phyloP scores from a whole-genome alignment of 1,140 invertebrate genomes.

The Acyrthosiphon pisum region DNA sequence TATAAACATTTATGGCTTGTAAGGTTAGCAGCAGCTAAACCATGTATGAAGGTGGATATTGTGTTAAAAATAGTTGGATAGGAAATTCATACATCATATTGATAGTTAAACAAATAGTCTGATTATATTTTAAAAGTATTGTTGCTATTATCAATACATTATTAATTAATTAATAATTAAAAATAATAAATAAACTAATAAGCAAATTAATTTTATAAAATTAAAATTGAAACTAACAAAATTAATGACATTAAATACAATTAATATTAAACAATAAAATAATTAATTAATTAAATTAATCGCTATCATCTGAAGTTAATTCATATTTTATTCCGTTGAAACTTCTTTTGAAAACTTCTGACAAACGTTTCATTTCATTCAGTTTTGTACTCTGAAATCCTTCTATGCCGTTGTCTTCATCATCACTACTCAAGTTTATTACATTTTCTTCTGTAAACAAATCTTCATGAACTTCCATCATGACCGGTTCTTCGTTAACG shows the following conservation, averaged over 20 bases:
- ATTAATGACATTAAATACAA: background rate
- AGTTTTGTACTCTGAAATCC: background rate
- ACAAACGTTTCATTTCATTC: conserved; percentile 39
- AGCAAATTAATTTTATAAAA: too few species aligned
- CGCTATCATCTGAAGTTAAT: background rate
- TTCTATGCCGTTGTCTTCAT: background rate
- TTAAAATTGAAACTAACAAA: too few species aligned
- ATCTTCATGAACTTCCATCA: background rate
- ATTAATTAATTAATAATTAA: too few species aligned
- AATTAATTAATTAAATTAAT: background rate
- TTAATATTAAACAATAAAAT: background rate
- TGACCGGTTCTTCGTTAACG: background rate
- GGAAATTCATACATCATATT: background rate
- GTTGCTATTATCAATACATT: too few species aligned
- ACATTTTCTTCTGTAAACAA: background rate
- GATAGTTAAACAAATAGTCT: background rate
- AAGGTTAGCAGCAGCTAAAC: too few species aligned
- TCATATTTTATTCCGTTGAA: background rate
- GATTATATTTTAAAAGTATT: too few species aligned
- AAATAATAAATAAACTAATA: too few species aligned
- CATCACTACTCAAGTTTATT: background rate
- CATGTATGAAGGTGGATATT: too few species aligned
- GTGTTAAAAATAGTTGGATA: background rate
- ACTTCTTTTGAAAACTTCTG: conserved; percentile 45
- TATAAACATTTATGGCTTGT: too few species aligned